Percentiles rank a stretch among this genome's conserved stretches.
Evolutionary conservation across 2,888 invertebrate species (phyloP).

Genomic region (Nineta flava): DNA sequence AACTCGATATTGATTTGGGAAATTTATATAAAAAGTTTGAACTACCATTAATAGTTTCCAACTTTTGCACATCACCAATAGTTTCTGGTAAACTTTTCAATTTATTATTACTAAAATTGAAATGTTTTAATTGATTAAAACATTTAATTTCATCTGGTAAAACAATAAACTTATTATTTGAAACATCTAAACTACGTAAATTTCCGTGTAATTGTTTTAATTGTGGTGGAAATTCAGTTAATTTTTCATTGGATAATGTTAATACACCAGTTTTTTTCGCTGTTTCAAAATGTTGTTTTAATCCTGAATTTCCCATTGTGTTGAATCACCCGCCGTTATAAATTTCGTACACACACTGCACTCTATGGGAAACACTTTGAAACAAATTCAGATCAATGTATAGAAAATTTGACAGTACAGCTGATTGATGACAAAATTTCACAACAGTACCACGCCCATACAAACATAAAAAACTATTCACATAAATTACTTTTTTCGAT

Average conservation of each 20-base stretch:
- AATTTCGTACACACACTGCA: no score
- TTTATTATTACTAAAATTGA: constrained; percentile 72
- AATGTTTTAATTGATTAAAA: constrained; percentile 53
- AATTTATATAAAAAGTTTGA: constrained; percentile 59
- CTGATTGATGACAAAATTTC: no score
- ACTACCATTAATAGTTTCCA: constrained; percentile 61
- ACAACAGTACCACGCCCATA: no score
- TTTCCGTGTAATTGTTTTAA: constrained; percentile 46
- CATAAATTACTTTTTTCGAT: no score
- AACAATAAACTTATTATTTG: constrained; percentile 70
- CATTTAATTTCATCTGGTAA: constrained; percentile 66
- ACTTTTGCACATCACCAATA: constrained; percentile 48
- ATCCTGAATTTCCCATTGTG: constrained; percentile 74
- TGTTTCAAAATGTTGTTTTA: constrained; percentile 85
- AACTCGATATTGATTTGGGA: constrained; percentile 44
- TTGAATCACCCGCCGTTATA: background rate
- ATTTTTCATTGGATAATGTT: constrained; percentile 66
- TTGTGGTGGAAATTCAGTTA: constrained; percentile 65
- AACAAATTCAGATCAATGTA: no score
- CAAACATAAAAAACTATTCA: no score
- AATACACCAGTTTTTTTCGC: constrained; percentile 91
- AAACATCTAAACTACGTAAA: constrained; percentile 79
- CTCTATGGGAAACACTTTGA: no score
- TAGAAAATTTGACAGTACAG: no score
- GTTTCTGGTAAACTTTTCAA: constrained; percentile 51